Evolutionary conservation across 2,113 vertebrate genomes (phyloP).

Genomic region (Mobula birostris): DNA sequence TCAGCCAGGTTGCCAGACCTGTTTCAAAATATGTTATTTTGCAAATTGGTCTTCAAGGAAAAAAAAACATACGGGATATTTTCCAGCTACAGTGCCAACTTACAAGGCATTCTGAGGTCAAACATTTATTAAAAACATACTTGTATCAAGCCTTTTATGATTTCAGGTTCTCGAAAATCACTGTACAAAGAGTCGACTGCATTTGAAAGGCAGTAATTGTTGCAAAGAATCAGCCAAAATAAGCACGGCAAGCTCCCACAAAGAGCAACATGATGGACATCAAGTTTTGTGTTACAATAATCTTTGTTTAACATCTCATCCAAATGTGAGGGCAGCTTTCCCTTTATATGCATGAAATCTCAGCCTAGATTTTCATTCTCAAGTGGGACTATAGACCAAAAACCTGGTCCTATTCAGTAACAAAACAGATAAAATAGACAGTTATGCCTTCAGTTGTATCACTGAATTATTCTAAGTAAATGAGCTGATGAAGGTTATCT

Average conservation of each 20-base stretch:
- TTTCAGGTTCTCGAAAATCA: too few species aligned
- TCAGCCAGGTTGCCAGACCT: not conserved
- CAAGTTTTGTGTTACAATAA: too few species aligned
- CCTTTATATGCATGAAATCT: too few species aligned
- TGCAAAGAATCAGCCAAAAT: too few species aligned
- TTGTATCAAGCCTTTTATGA: too few species aligned
- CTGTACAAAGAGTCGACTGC: too few species aligned
- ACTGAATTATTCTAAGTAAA: not conserved
- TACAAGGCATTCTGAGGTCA: not conserved
- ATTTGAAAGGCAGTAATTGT: too few species aligned
- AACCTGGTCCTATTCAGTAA: not conserved
- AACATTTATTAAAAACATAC: not conserved
- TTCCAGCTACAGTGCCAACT: constrained; percentile 7
- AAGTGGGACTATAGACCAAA: not conserved
- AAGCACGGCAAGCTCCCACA: too few species aligned
- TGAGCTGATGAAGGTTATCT: not conserved
- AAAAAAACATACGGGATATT: not conserved
- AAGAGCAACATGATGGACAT: too few species aligned
- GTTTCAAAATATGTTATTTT: constrained; percentile 4
- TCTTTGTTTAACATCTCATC: too few species aligned
- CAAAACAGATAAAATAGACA: not conserved
- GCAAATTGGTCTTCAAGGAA: not conserved
- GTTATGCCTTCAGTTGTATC: not conserved
- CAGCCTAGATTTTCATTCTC: too few species aligned
- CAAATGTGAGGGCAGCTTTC: too few species aligned